Evolutionary conservation across 2,888 invertebrate genomes (phyloP), one percentile per base, ranked within the genome.

Genomic region (Hypomecis atomaria): DNA sequence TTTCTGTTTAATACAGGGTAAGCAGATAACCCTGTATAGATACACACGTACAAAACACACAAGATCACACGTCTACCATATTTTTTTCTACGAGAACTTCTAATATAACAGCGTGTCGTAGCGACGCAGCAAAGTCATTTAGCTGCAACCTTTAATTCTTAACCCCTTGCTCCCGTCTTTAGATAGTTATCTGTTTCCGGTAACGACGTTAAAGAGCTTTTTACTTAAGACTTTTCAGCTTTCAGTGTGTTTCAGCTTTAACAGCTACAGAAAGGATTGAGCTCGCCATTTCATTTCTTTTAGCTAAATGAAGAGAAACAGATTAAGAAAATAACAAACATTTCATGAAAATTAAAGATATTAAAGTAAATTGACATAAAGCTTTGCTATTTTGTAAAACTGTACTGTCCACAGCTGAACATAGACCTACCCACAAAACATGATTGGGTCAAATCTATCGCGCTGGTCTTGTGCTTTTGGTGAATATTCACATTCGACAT

Each of bases 131-230:
- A 47, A 3, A 11, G 5, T 13, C 13, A 8, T 40, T 62, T 36
- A 53, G 23, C 6, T 11, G 6, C 0, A 6, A 45, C 43, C 47
- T 47, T 62, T 43, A 53, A 6, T 38, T 10, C 53, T 43, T 37
- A 57, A 47, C 48, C 34, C 33, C 42, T 37, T 10, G 52, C 55
- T 43, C 37, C 44, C 36, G 42, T 13, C 58, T 54, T 63, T 9
- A 38, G 48, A 63, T 54, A 58, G 62, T 63, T 54, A 63, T 62
- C 53, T 58, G 47, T 10, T 36, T 50, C 53, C 37, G 43, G 42
- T 37, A 48, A 40, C 47, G 37, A 37, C 53, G 43, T 47, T 62
- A 43, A 52, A 47, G 34, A 42, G 37, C 40, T 57, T 43, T 37
- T 45, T 50, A 40, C 62, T 53, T n/a, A 23, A 52, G 52, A 53